Conservation (phyloP, 2,888 invertebrate genomes). For the Lissonota sp. region DNA sequence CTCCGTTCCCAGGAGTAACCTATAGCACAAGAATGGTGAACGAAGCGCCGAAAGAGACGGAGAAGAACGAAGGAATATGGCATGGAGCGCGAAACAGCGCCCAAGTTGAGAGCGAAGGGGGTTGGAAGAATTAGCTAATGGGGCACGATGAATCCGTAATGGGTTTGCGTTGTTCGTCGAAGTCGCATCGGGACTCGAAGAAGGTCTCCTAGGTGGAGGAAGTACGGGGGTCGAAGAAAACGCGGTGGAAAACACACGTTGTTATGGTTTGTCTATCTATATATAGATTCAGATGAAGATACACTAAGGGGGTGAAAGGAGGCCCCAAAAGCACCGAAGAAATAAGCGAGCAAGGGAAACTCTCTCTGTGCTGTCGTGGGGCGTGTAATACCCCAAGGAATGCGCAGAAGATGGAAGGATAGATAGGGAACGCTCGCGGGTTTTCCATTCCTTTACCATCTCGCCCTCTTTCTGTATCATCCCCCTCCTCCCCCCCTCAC, state of each 20-base stretch:
- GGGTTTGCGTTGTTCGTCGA: constrained; percentile 81
- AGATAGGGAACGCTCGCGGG: constrained; percentile 77
- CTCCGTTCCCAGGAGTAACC: constrained; percentile 40
- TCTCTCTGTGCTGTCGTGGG: constrained; percentile 69
- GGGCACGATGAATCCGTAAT: constrained; percentile 83
- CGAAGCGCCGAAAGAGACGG: constrained; percentile 33
- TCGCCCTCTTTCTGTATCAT: constrained; percentile 46
- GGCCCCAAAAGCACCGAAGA: constrained; percentile 59
- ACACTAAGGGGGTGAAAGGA: constrained; percentile 1
- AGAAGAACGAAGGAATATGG: constrained; percentile 30
- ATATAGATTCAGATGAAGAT: neutral
- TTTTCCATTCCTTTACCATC: constrained; percentile 56
- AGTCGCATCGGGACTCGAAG: constrained; percentile 79
- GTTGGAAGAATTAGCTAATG: constrained; percentile 82
- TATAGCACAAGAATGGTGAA: constrained; percentile 5
- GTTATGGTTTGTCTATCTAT: neutral
- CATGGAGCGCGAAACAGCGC: constrained; percentile 59
- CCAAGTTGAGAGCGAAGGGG: constrained; percentile 66
- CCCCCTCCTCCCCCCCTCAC: constrained; percentile 24
- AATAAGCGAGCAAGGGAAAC: constrained; percentile 57
- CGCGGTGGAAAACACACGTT: constrained; percentile 36
- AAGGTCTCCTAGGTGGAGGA: constrained; percentile 67
- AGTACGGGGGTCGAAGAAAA: constrained; percentile 46
- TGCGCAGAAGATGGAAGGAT: constrained; percentile 82
- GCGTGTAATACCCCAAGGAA: constrained; percentile 83